Conservation (phyloP, 2,113 vertebrate genomes). For the Sylvicapra grimmia region DNA sequence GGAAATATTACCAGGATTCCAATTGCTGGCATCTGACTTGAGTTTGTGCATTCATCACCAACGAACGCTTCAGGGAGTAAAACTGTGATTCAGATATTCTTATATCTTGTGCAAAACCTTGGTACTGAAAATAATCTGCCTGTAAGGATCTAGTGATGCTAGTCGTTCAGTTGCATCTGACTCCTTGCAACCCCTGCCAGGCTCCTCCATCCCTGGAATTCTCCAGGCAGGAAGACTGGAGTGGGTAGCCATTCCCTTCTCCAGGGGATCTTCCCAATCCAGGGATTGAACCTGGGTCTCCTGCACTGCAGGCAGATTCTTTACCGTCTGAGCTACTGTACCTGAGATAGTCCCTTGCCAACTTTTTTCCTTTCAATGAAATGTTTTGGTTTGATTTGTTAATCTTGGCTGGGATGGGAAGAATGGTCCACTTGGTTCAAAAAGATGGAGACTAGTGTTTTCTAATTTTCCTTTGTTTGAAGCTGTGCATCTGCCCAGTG, state of each 20-base stretch:
- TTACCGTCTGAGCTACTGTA: not conserved
- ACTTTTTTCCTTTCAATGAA: not conserved
- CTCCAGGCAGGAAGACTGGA: not conserved
- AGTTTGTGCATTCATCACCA: accelerated
- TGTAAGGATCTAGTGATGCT: not conserved
- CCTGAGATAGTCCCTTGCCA: not conserved
- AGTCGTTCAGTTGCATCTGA: not conserved
- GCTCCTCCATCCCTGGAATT: not conserved
- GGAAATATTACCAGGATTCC: not conserved
- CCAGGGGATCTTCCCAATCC: not conserved
- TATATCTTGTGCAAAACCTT: not conserved
- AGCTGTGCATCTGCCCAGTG: not conserved
- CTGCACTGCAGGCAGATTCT: not conserved
- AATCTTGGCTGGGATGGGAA: not conserved
- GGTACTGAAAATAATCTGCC: not conserved
- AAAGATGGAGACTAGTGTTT: not conserved
- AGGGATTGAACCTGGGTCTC: not conserved
- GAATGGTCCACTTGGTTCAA: not conserved
- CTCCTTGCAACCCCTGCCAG: not conserved
- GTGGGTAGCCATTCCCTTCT: not conserved
- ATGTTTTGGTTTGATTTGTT: not conserved
- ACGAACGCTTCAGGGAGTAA: not conserved
- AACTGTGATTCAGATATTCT: not conserved
- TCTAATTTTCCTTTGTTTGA: not conserved
- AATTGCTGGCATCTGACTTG: not conserved